phyloP scores from a whole-genome alignment of 2,888 invertebrate species.

The Anodontia alba region DNA sequence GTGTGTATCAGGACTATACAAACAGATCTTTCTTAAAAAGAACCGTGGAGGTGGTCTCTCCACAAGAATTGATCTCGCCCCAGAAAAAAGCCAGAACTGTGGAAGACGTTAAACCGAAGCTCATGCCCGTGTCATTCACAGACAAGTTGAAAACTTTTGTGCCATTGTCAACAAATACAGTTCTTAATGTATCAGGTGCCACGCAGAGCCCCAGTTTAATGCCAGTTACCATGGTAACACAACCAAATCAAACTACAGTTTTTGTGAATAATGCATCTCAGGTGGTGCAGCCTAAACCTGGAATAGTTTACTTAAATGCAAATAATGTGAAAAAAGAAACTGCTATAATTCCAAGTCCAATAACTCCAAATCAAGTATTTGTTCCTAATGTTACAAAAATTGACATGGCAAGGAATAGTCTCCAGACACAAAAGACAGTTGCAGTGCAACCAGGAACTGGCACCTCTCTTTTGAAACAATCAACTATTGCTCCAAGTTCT shows the following conservation, averaged over 20 bases:
- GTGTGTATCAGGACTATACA: slow-evolving; percentile 35
- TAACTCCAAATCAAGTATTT: background rate
- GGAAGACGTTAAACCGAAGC: background rate
- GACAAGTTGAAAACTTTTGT: background rate
- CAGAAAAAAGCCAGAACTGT: slow-evolving; percentile 48
- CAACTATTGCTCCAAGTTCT: background rate
- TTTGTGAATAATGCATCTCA: background rate
- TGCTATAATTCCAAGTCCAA: background rate
- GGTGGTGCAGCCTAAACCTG: background rate
- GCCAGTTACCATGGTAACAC: background rate
- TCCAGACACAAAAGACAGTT: background rate
- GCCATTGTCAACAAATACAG: background rate
- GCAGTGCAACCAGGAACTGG: background rate
- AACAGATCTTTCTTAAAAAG: slow-evolving; percentile 59
- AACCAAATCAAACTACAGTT: background rate
- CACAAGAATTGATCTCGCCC: slow-evolving; percentile 63
- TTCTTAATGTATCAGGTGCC: background rate
- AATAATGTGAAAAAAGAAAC: background rate
- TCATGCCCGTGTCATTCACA: slow-evolving; percentile 3
- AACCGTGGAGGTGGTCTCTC: slow-evolving; percentile 66
- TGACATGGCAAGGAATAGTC: background rate
- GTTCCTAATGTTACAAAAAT: background rate
- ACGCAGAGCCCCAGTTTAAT: background rate
- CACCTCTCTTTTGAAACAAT: background rate
- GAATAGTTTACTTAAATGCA: background rate